Evolutionary conservation across 2,888 invertebrate genomes (phyloP), one percentile per base, ranked within the genome.

Genomic region (Aphodius sticticus): DNA sequence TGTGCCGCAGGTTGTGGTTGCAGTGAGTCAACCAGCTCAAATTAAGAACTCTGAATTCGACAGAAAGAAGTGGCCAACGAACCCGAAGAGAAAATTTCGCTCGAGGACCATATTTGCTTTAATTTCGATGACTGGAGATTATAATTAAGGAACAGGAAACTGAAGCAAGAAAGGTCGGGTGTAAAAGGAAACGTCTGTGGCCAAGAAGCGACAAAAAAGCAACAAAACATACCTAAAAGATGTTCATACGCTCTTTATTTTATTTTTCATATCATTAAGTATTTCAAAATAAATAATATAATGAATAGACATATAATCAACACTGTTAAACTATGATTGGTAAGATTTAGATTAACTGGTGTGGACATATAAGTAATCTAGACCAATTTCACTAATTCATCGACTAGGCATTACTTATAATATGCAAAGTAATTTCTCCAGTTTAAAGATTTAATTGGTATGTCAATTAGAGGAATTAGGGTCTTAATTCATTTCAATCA

Each of bases 31-130:
- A 53, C 53, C 53, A 12, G 12, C 53, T 7, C 53, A 12, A 53
- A 53, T 53, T 53, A 53, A 53, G 53, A 53, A 53, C 53, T 53
- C 53, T 12, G 53, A 53, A 53, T 53, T 53, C 53, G 53, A 53
- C 53, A 1, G 12, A 53, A 53, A 7, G 7, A 12, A 7, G 9
- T 53, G 53, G 53, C 53, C 53, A 53, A 2, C 53, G 53, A 53
- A 53, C 53, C 53, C 53, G 53, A 53, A 53, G 53, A 53, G 53
- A 53, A 53, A 53, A 53, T 53, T 53, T 53, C 53, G 53, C 53
- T 53, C 53, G 53, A 12, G 53, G 53, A 53, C 53, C 53, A 53
- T 53, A 53, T 53, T 53, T 53, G 12, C 53, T 2, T 53, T 53
- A 53, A 53, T 53, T 53, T 53, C 53, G 53, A 53, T 5, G 3